These are phyloP conservation scores for Antennarius striatus DNA, from an alignment of 2,113 vertebrate genomes.

Conservation along the genomic window DNA sequence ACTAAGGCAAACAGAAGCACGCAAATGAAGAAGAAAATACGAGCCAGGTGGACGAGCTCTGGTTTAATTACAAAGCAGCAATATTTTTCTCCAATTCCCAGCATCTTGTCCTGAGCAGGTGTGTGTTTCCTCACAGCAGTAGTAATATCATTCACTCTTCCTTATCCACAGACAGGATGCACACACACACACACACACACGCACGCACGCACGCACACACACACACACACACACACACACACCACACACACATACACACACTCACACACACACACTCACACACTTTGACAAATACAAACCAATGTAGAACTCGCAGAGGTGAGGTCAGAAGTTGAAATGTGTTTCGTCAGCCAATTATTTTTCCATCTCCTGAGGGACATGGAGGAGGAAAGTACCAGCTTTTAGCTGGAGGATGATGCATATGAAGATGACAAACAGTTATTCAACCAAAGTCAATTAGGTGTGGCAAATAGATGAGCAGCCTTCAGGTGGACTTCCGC, in stretches of 20 bases:
- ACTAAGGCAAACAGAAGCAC: constrained; percentile 18
- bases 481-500: constrained; percentile 19
- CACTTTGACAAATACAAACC: not conserved
- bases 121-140: constrained; percentile 9
- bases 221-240: not conserved
- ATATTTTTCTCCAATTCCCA: constrained; percentile 20
- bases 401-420: constrained; percentile 54
- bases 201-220: too few species aligned
- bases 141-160: constrained; percentile 25
- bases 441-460: constrained; percentile 44
- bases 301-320: not conserved
- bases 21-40: not conserved
- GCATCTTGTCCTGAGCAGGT: constrained; percentile 1
- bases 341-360: constrained; percentile 56
- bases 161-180: constrained; percentile 7
- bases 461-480: constrained; percentile 14
- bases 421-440: constrained; percentile 11
- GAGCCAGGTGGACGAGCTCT: not conserved
- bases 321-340: constrained; percentile 51
- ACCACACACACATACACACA: not conserved
- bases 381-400: constrained; percentile 19
- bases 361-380: constrained; percentile 40
- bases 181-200: constrained; percentile 10
- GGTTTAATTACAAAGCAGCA: constrained; percentile 19
- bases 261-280: not conserved